Evolutionary conservation across 2,113 vertebrate species (phyloP).

Genomic region (Phylloscopus trochilus): DNA sequence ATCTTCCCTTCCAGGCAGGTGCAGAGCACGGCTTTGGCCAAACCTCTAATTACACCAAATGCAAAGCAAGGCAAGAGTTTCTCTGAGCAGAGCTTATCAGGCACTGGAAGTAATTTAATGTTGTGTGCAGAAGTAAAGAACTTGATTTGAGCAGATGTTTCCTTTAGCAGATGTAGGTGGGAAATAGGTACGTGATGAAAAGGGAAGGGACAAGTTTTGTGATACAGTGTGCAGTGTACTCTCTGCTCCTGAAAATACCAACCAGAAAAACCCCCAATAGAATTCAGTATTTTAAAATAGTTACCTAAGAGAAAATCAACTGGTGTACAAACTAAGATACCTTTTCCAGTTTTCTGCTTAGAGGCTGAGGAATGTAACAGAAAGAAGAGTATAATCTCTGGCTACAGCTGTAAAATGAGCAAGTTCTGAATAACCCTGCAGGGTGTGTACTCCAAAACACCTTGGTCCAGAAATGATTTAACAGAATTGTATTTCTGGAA

Average conservation of each 20-base stretch:
- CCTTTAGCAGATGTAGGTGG: neutral
- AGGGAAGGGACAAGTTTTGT: neutral
- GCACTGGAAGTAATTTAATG: neutral
- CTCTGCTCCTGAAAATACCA: neutral
- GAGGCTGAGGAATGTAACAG: neutral
- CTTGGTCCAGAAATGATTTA: neutral
- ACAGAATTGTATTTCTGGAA: neutral
- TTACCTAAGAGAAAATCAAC: neutral
- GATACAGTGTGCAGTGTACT: accelerated
- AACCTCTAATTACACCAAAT: neutral
- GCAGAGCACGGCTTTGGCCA: neutral
- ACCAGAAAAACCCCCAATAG: neutral
- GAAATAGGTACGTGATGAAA: neutral
- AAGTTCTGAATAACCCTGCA: neutral
- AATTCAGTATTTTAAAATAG: neutral
- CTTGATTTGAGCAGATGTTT: neutral
- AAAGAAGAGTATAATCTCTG: neutral
- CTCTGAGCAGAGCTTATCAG: neutral
- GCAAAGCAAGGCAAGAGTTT: neutral
- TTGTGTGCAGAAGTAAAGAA: neutral
- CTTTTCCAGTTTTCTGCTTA: neutral
- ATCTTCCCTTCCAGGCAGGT: neutral
- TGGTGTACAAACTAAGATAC: neutral
- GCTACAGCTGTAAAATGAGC: neutral
- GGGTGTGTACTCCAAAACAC: neutral